Base-by-base conservation (phyloP, 2,113 vertebrate species). In the Sialia sialis region DNA sequence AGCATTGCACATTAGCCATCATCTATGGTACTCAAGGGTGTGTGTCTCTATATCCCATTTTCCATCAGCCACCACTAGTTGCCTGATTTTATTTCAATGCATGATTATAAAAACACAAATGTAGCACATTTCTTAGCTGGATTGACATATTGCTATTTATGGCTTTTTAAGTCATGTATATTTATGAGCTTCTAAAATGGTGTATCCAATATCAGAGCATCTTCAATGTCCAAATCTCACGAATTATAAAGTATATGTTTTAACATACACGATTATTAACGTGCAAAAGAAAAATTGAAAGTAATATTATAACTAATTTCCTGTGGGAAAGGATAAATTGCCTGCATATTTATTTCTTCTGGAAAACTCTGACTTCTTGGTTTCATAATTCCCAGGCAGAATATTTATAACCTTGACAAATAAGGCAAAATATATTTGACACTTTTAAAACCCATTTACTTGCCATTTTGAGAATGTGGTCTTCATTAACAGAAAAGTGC, bases 181-280 rank as follows among this genome's bases (percentile, higher is more conserved):
- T 96, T 90, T 64, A 75, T 94, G 92, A 94, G 92, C 34, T 94
- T 95, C 89, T 96, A 97, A 97, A 97, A 95, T 81, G 41, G 68
- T 83, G 92, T 82, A 39, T 89, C 79, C 87, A 94, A 92, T 93
- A 97, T 96, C 82, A 91, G 60, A 79, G 76, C 27, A 52, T 89
- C 55, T 87, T 87, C 93, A 60, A 12, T 92, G 74, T 91, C 84
- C 96, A 67, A 82, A 95, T 82, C 55, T 85, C 74, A 91, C 88
- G 17, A 95, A 95, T 96, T 97, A 91, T 76, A 92, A 96, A 94
- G 60, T 77, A 83, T 66, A 76, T 81, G 29, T 89, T 96, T 95
- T 96, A 93, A 92, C 87, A 87, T 69, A 69, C 20, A 41, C 77
- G 30, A 63, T 80, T 95, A 94, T 97, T 87, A 96, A 93, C 20